Evolutionary conservation across 2,113 vertebrate species (phyloP).

Genomic region (Maccullochella peelii): DNA sequence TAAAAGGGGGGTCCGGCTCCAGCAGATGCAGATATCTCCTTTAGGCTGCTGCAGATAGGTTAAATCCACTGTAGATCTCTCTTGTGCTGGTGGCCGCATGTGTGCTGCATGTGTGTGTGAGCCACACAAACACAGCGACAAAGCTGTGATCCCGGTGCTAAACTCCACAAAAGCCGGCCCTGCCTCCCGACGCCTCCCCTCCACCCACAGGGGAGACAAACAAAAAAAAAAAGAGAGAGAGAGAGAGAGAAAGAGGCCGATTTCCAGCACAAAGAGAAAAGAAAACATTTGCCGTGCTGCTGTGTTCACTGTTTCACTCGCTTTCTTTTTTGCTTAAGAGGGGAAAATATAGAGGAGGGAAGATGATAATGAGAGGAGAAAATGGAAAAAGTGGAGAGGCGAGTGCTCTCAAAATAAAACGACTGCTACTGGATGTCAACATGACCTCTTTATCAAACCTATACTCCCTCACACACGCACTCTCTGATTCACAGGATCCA

Average conservation of each 20-base stretch:
- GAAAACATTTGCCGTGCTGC: constrained; percentile 63
- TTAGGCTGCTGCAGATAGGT: background rate
- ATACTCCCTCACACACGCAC: constrained; percentile 21
- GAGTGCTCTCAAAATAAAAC: constrained; percentile 55
- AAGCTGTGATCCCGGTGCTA: constrained; percentile 60
- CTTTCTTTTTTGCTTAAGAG: constrained; percentile 31
- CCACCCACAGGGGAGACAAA: constrained; percentile 40
- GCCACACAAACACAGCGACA: constrained; percentile 59
- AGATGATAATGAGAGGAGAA: constrained; percentile 35
- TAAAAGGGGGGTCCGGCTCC: background rate
- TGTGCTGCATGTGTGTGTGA: constrained; percentile 54
- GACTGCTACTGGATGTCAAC: constrained; percentile 61
- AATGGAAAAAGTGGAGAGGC: constrained; percentile 39
- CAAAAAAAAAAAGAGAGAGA: constrained; percentile 14
- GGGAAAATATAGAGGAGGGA: constrained; percentile 47
- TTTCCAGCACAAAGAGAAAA: constrained; percentile 68
- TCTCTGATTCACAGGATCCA: constrained; percentile 30
- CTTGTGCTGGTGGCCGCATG: constrained; percentile 20
- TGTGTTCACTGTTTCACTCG: constrained; percentile 41
- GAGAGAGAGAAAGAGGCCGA: constrained; percentile 30
- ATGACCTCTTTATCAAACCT: constrained; percentile 41
- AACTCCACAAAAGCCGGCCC: constrained; percentile 71
- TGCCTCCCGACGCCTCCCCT: constrained; percentile 58
- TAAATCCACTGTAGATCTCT: constrained; percentile 25
- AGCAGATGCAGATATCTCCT: constrained; percentile 28